Evolutionary conservation across 1,140 invertebrate genomes (phyloP).

Genomic region (Centruroides sculpturatus): DNA sequence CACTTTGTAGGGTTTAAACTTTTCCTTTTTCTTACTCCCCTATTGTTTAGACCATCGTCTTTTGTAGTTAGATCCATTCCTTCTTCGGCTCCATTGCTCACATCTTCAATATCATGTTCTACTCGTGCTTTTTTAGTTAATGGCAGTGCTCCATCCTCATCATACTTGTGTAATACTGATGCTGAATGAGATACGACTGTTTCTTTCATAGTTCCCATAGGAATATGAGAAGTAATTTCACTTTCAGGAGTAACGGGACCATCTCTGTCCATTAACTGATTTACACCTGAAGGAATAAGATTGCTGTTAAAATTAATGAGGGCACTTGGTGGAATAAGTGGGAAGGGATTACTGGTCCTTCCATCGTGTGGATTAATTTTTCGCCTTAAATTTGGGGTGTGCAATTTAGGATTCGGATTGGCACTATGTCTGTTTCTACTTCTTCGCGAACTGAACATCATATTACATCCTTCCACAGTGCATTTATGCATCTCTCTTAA

Average conservation of each 20-base stretch:
- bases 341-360: constrained; percentile 67
- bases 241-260: background rate
- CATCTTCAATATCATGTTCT: constrained; percentile 24
- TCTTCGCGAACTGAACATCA: constrained; percentile 96
- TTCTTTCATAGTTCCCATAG: background rate
- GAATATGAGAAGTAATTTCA: background rate
- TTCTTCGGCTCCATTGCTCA: constrained; percentile 45
- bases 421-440: constrained; percentile 93
- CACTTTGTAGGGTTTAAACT: constrained; percentile 78
- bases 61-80: constrained; percentile 26
- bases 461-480: constrained; percentile 95
- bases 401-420: constrained; percentile 95
- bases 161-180: background rate
- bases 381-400: constrained; percentile 78
- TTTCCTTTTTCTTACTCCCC: constrained; percentile 57
- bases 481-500: constrained; percentile 98
- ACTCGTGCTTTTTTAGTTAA: background rate
- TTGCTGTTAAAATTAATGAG: constrained; percentile 5
- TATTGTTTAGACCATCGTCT: background rate
- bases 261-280: too few relatives aligned
- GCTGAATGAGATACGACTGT: too few relatives aligned
- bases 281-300: background rate
- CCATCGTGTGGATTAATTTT: constrained; percentile 90
- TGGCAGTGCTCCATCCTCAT: background rate
- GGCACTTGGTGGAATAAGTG: constrained; percentile 40